Conservation (phyloP, 2,888 invertebrate species). For the Molanna angustata region DNA sequence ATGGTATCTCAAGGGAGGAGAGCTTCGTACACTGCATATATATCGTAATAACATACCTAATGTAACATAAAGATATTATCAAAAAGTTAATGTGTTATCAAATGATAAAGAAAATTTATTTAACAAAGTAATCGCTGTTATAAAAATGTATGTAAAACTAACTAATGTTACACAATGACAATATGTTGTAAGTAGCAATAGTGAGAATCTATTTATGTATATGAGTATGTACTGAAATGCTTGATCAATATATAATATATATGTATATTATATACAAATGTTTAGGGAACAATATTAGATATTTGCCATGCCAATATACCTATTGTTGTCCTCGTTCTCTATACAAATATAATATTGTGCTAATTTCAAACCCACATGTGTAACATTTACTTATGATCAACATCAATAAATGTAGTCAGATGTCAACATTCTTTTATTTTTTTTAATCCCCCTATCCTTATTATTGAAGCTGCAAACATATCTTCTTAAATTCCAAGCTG, state of each 20-base stretch:
- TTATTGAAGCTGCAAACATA: too few species aligned
- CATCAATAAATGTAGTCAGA: constrained; percentile 32
- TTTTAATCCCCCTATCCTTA: not conserved
- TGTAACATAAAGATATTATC: constrained; percentile 27
- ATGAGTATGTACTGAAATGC: constrained; percentile 30
- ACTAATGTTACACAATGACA: constrained; percentile 32
- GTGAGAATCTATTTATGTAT: constrained; percentile 30
- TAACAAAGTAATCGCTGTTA: constrained; percentile 31
- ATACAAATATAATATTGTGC: constrained; percentile 31
- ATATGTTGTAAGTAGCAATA: constrained; percentile 31
- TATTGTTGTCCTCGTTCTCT: constrained; percentile 29
- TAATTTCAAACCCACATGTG: constrained; percentile 26
- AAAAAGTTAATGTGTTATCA: constrained; percentile 28
- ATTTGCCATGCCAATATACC: constrained; percentile 19
- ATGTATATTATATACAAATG: constrained; percentile 25
- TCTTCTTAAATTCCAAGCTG: too few species aligned
- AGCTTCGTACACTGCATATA: constrained; percentile 18
- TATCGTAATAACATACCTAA: constrained; percentile 19
- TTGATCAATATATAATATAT: too few species aligned
- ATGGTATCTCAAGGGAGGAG: constrained; percentile 11
- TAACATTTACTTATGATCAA: constrained; percentile 33
- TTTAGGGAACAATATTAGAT: constrained; percentile 29
- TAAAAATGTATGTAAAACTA: constrained; percentile 23
- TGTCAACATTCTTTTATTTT: constrained; percentile 10
- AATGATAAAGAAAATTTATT: constrained; percentile 32